Conservation (phyloP, 92 coral and sea anemone genomes). For the Palythoa caribaeorum region DNA sequence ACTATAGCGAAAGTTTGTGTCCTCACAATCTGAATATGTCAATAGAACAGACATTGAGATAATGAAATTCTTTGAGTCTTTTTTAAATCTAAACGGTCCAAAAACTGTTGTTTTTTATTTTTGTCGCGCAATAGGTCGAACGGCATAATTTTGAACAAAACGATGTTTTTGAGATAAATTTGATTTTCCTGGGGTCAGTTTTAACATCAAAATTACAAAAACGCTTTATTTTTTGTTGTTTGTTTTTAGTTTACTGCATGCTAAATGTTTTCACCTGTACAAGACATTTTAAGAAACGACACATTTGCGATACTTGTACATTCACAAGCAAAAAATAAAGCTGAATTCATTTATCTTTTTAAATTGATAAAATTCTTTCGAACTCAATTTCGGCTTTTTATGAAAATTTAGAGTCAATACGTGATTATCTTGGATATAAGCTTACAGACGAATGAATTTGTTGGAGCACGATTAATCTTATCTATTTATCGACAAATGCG, state of each 20-base stretch:
- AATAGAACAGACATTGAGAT: background rate
- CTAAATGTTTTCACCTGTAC: slow-evolving; percentile 6
- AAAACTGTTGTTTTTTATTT: no score
- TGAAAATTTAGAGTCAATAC: background rate
- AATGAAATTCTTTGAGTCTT: no score
- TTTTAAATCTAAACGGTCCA: no score
- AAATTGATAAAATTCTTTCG: background rate
- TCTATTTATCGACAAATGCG: slow-evolving; percentile 7
- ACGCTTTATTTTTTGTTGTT: slow-evolving; percentile 1
- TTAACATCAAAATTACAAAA: background rate
- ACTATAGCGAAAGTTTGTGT: background rate
- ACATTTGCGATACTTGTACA: background rate
- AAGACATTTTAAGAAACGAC: background rate
- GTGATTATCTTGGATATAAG: background rate
- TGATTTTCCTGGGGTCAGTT: no score
- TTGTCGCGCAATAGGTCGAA: no score
- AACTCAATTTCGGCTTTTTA: background rate
- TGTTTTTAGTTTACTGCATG: background rate
- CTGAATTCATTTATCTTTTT: background rate
- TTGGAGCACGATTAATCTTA: slow-evolving; percentile 10
- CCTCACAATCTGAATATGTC: background rate
- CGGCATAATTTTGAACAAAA: no score
- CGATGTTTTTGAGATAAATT: no score
- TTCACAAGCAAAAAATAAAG: background rate
- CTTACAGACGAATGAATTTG: background rate